Percentiles rank a stretch among this genome's conserved stretches.
These are phyloP conservation scores for Bufo gargarizans DNA, from an alignment of 2,113 vertebrate species.

Conservation along the genomic window DNA sequence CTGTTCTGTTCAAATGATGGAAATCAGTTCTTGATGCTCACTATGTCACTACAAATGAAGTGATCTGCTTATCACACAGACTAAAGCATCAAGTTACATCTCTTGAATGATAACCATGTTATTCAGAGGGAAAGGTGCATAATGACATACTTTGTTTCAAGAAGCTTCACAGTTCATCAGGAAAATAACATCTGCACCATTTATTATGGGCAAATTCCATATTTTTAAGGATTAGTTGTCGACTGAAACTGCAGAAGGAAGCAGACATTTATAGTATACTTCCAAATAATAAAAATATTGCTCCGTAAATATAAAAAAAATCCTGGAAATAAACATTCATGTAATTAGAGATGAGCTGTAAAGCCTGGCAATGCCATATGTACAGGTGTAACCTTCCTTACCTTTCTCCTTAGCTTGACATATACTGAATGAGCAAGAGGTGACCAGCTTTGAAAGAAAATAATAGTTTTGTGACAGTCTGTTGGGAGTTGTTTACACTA, in stretches of 20 bases:
- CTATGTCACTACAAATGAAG: slow-evolving; percentile 17
- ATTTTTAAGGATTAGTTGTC: not conserved
- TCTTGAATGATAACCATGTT: slow-evolving; percentile 16
- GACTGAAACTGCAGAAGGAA: not conserved
- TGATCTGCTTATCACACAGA: slow-evolving; percentile 4
- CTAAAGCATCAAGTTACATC: slow-evolving; percentile 3
- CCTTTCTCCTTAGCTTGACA: too few species aligned
- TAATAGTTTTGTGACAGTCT: too few species aligned
- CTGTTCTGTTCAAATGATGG: not conserved
- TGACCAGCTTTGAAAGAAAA: too few species aligned
- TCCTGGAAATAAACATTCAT: not conserved
- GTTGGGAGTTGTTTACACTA: too few species aligned
- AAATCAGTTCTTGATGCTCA: slow-evolving; percentile 10
- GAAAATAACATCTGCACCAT: not conserved
- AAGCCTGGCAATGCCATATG: not conserved
- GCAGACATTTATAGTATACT: not conserved
- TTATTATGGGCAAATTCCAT: not conserved
- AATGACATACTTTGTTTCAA: slow-evolving; percentile 10
- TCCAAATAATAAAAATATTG: not conserved
- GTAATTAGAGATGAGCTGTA: not conserved
- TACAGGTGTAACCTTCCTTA: not conserved
- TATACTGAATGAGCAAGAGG: too few species aligned
- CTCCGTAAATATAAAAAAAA: not conserved
- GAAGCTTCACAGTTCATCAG: slow-evolving; percentile 10
- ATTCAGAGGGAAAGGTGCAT: slow-evolving; percentile 5